These are phyloP conservation scores for Helarctos malayanus DNA, from an alignment of 2,797 vertebrate species.

Conservation along the genomic window DNA sequence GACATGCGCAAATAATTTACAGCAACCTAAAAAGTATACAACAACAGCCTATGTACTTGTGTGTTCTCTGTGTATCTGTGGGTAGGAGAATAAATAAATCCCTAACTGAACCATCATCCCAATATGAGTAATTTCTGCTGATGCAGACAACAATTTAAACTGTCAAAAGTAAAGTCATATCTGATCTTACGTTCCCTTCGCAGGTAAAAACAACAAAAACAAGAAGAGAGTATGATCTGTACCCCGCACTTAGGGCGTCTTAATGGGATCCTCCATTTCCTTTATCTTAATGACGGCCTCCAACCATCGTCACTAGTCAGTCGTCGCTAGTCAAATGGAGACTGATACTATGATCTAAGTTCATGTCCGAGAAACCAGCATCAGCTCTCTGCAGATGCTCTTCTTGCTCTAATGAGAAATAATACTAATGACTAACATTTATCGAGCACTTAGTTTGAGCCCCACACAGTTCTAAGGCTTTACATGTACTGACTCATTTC, in stretches of 20 bases:
- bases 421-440: not conserved
- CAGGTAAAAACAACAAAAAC: not conserved
- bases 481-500: not conserved
- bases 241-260: not conserved
- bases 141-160: slow-evolving; percentile 66
- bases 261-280: slow-evolving; percentile 8
- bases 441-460: not conserved
- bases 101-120: slow-evolving; percentile 51
- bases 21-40: not conserved
- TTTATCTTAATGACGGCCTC: not conserved
- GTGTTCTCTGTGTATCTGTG: not conserved
- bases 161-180: slow-evolving; percentile 46
- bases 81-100: slow-evolving; percentile 61
- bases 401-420: not conserved
- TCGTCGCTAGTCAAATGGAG: not conserved
- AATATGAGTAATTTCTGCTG: slow-evolving; percentile 65
- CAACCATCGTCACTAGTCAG: not conserved
- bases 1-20: slow-evolving; percentile 15
- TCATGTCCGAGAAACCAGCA: not conserved
- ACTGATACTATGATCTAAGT: not conserved
- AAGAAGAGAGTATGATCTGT: not conserved
- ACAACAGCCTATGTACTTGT: not conserved
- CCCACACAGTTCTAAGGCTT: not conserved
- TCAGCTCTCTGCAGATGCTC: not conserved
- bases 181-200: not conserved